phyloP scores from a whole-genome alignment of 2,113 vertebrate genomes.

The Tamias sibiricus region DNA sequence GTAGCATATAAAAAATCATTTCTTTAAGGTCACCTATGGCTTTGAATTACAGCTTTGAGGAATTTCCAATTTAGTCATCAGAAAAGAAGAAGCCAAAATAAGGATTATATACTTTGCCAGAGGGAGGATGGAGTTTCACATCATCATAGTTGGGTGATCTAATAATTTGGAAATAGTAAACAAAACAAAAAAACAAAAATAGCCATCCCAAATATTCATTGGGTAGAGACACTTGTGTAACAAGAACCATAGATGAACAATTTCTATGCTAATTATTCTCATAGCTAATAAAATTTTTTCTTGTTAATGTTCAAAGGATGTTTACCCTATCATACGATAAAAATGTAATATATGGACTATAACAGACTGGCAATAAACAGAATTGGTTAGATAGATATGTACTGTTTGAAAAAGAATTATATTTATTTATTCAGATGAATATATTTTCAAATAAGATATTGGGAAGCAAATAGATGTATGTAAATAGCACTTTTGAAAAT shows the following conservation, averaged over 20 bases:
- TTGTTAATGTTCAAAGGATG: not conserved
- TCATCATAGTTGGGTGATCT: conserved; percentile 6
- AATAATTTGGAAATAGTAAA: conserved; percentile 45
- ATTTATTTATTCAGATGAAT: conserved; percentile 27
- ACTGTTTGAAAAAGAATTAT: not conserved
- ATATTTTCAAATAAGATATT: conserved; percentile 42
- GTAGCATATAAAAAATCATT: conserved; percentile 82
- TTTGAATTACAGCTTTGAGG: conserved; percentile 83
- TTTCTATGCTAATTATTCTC: not conserved
- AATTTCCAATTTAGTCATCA: conserved; percentile 78
- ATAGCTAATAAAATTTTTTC: not conserved
- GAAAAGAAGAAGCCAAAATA: conserved; percentile 73
- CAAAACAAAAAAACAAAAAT: not conserved
- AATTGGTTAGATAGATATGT: not conserved
- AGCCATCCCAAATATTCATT: not conserved
- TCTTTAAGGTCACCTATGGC: conserved; percentile 83
- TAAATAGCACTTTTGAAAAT: not conserved
- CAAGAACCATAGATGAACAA: not conserved
- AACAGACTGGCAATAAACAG: not conserved
- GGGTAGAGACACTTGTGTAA: not conserved
- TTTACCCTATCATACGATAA: conserved; percentile 16
- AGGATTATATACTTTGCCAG: conserved; percentile 72
- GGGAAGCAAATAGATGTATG: conserved; percentile 9
- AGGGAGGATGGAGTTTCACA: conserved; percentile 45
- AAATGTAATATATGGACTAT: not conserved